Conservation (phyloP, 2,113 vertebrate genomes). For the Sclerurus mexicanus region DNA sequence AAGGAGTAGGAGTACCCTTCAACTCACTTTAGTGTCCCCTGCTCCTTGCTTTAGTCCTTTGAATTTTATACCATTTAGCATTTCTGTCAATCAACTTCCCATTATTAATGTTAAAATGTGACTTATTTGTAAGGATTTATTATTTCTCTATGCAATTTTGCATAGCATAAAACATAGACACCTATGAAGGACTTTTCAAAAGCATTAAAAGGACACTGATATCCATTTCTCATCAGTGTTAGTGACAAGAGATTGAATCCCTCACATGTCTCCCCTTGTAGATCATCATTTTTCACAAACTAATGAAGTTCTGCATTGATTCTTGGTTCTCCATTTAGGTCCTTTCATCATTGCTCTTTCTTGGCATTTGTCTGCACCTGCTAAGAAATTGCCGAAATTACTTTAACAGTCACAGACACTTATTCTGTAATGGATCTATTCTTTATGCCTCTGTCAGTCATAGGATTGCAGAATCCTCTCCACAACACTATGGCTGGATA, state of each 20-base stretch:
- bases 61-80: neutral
- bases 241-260: neutral
- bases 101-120: neutral
- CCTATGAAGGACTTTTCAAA: neutral
- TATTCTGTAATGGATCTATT: neutral
- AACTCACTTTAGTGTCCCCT: neutral
- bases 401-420: neutral
- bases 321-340: neutral
- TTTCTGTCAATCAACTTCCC: neutral
- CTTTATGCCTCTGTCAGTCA: neutral
- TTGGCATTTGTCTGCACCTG: slow-evolving; percentile 5
- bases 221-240: neutral
- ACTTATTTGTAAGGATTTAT: slow-evolving; percentile 18
- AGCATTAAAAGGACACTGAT: neutral
- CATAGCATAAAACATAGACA: neutral
- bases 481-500: neutral
- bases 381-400: slow-evolving; percentile 8
- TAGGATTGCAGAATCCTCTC: neutral
- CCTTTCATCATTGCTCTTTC: neutral
- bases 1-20: neutral
- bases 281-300: neutral
- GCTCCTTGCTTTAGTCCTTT: neutral
- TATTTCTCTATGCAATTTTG: slow-evolving; percentile 49
- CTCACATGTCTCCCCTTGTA: neutral
- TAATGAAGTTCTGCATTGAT: neutral